A percentile compares a stretch with the other conserved stretches of the same genome.
These are phyloP conservation scores for Murina feae DNA, from an alignment of 2,113 vertebrate genomes.

Conservation along the genomic window DNA sequence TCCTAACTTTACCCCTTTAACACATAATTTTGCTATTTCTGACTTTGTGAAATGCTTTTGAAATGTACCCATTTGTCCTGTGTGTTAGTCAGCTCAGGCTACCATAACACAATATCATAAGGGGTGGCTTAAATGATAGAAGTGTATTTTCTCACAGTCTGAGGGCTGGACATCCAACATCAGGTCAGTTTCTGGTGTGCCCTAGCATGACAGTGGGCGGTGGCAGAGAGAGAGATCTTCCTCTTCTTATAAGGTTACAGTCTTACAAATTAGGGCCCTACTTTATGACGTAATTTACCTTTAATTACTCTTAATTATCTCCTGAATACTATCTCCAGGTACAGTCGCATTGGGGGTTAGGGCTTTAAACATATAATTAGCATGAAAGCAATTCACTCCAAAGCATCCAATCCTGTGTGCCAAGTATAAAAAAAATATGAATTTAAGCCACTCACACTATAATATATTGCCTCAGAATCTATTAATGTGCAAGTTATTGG, in stretches of 20 bases:
- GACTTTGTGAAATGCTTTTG: background rate
- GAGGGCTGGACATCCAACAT: background rate
- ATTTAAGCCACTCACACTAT: background rate
- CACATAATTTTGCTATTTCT: background rate
- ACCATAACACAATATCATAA: background rate
- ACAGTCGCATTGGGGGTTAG: background rate
- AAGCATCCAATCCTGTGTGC: background rate
- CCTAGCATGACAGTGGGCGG: accelerated
- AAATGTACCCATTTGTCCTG: background rate
- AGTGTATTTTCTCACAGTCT: background rate
- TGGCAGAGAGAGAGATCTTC: background rate
- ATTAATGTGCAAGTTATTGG: background rate
- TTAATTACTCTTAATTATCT: background rate
- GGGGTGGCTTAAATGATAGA: background rate
- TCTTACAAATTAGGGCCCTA: background rate
- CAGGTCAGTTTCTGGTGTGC: background rate
- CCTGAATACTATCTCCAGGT: background rate
- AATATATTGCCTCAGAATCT: background rate
- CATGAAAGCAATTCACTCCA: background rate
- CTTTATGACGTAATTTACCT: background rate
- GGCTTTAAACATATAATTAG: background rate
- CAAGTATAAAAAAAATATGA: background rate
- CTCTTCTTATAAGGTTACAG: background rate
- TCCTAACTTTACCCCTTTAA: background rate
- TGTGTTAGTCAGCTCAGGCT: background rate